Base-by-base conservation (phyloP, 2,888 invertebrate species). In the Micoletzkya japonica region DNA sequence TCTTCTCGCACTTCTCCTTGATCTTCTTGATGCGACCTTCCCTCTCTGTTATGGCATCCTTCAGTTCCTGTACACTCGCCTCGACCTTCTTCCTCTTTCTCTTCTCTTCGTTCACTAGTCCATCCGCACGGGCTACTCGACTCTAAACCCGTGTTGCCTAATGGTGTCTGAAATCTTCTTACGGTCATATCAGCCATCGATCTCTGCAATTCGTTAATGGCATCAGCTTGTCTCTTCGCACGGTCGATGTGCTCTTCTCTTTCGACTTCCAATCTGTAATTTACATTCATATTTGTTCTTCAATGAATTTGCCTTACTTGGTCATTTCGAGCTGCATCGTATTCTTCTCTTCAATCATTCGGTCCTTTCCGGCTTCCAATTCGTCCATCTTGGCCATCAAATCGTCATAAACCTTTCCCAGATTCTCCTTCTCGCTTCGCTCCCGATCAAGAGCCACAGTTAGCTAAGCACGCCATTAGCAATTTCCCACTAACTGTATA, bases 151-250 rank as follows among this genome's bases (percentile, higher is more conserved):
- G 17, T 59, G 17, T 34, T 30, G 7, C 10, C 26, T 14, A 17
- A 10, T 24, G 26, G 6, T 30, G 30, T 28, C 20, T 30, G 14
- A 17, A 17, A 6, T 59, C 36, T 2, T 34, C 69, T 76, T 36
- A 81, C 82, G 72, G 81, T 80, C 57, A 81, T 70, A 34, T 83
- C 82, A 1, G 74, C 67, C 10, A 83, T 75, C 44, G 79, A 69
- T 52, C 77, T 75, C 70, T 83, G 81, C 50, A 82, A 72, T 36
- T 80, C 81, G n/a, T 71, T 72, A 52, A 82, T 77, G 17, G 75
- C 74, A 52, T 77, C 78, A 58, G 75, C 74, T 66, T 82, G 79
- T 34, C 79, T 60, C 32, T 70, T 71, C 52, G 61, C 54, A 49
- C 73, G 49, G 36, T 78, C 75, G 24, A 69, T 64, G 59, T 67